These are phyloP conservation scores for Albula glossodonta DNA, from an alignment of 2,113 vertebrate species.

Conservation along the genomic window DNA sequence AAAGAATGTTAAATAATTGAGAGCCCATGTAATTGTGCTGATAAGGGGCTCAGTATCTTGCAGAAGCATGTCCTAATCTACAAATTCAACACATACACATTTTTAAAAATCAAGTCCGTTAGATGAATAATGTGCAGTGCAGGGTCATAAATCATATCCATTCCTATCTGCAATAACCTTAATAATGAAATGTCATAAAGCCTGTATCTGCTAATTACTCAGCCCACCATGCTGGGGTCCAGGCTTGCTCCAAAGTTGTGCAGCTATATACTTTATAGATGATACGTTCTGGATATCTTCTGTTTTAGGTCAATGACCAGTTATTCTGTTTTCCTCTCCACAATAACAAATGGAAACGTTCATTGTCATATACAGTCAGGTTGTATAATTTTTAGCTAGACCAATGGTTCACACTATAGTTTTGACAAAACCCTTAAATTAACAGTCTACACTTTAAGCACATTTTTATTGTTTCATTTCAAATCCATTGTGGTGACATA, in stretches of 20 bases:
- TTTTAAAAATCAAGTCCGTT: neutral
- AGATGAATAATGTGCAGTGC: constrained; percentile 18
- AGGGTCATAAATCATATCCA: constrained; percentile 30
- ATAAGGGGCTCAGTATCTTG: neutral
- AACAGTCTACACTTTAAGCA: too few species aligned
- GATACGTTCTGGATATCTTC: neutral
- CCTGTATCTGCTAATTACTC: constrained; percentile 34
- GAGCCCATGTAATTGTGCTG: neutral
- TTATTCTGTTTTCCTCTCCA: neutral
- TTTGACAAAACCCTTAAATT: too few species aligned
- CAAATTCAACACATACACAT: neutral
- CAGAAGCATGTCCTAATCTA: neutral
- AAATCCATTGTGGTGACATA: too few species aligned
- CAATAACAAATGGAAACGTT: too few species aligned
- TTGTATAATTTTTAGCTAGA: neutral
- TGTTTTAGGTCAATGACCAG: neutral
- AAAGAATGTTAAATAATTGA: neutral
- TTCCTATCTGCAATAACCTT: constrained; percentile 19
- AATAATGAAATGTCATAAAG: constrained; percentile 44
- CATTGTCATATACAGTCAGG: neutral
- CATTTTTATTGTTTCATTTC: too few species aligned
- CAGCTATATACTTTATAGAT: neutral
- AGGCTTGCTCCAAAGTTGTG: neutral
- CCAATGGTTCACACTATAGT: too few species aligned
- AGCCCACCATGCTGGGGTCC: neutral